Percentiles rank a stretch among this genome's conserved stretches.
Evolutionary conservation across 2,888 invertebrate genomes (phyloP).

Genomic region (Coleophora deauratella): DNA sequence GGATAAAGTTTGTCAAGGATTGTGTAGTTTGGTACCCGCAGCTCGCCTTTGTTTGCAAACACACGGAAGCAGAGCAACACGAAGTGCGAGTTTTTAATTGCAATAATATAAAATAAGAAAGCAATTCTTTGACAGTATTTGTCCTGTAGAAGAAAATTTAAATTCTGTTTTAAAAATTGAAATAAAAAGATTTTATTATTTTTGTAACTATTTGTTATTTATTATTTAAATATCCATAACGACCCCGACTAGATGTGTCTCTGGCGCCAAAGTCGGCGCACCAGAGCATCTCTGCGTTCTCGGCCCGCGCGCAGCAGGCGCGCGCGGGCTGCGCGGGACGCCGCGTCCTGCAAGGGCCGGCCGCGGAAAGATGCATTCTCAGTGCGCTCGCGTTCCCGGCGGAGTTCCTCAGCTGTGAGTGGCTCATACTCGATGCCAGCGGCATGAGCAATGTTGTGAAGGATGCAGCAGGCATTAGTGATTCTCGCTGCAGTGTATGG

Average conservation of each 20-base stretch:
- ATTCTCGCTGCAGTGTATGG: constrained; percentile 1
- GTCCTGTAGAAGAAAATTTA: background rate
- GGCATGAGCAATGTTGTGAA: constrained; percentile 4
- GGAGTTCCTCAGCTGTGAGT: background rate
- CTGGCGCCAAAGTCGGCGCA: background rate
- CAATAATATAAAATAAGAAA: no score
- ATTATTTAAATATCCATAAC: background rate
- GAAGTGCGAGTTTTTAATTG: no score
- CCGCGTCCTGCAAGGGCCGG: background rate
- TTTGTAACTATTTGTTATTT: no score
- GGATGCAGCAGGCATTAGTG: constrained; percentile 4
- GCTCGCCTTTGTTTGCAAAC: no score
- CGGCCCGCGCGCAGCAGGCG: background rate
- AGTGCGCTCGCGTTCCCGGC: background rate
- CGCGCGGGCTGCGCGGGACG: background rate
- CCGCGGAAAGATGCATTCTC: background rate
- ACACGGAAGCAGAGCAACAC: no score
- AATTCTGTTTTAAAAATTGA: no score
- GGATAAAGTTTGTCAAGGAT: background rate
- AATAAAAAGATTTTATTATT: no score
- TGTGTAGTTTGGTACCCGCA: no score
- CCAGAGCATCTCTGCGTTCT: background rate
- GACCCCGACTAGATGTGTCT: background rate
- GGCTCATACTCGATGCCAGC: background rate
- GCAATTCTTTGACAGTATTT: no score